A percentile compares a stretch with the other conserved stretches of the same genome.
Evolutionary conservation across 2,797 vertebrate species (phyloP).

Genomic region (Saxicola maurus): DNA sequence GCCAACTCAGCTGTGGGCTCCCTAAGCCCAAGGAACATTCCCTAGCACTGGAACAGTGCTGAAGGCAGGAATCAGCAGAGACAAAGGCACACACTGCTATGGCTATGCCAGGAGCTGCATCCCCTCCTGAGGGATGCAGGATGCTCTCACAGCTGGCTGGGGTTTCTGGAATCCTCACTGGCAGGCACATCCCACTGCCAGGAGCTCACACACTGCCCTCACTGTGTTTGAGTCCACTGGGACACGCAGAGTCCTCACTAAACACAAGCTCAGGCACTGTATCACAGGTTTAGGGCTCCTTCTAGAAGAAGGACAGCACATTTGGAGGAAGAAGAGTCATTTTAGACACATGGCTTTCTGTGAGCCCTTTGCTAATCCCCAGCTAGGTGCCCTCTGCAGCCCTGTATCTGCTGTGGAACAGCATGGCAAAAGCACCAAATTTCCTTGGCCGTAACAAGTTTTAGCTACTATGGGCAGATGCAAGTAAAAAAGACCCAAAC

Average conservation of each 20-base stretch:
- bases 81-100: fast-evolving
- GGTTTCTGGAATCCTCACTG: not conserved
- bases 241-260: fast-evolving
- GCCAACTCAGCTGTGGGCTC: not conserved
- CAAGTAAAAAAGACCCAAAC: not conserved
- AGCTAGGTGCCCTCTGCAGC: not conserved
- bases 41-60: not conserved
- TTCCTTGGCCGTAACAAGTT: not conserved
- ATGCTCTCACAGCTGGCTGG: not conserved
- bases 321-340: not conserved
- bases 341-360: fast-evolving
- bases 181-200: not conserved
- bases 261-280: fast-evolving
- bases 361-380: not conserved
- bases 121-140: fast-evolving
- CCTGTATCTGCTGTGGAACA: not conserved
- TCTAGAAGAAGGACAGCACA: fast-evolving
- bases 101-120: not conserved
- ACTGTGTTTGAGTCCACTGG: not conserved
- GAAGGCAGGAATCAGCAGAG: not conserved
- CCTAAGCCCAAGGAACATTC: not conserved
- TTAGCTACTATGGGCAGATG: not conserved
- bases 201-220: not conserved
- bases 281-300: not conserved
- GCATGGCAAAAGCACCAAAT: not conserved